Evolutionary conservation across 2,113 vertebrate genomes (phyloP).

Genomic region (Tetrao urogallus): DNA sequence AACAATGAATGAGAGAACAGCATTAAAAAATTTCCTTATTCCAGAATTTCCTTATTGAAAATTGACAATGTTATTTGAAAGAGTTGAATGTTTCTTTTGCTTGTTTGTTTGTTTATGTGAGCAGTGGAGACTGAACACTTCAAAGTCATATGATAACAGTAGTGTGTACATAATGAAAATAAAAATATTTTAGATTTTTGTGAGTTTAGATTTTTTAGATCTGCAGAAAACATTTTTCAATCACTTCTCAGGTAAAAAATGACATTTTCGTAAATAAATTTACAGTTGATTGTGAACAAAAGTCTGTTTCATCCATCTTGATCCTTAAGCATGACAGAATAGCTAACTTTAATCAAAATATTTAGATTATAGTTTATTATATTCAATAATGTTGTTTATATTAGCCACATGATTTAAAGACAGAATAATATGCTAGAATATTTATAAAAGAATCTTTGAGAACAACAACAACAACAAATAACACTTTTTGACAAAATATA

Average conservation of each 20-base stretch:
- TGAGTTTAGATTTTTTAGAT: background rate
- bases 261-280: background rate
- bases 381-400: background rate
- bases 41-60: background rate
- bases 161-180: background rate
- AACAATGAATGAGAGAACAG: background rate
- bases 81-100: background rate
- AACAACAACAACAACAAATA: too few species aligned
- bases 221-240: background rate
- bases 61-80: background rate
- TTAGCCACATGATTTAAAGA: background rate
- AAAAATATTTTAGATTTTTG: background rate
- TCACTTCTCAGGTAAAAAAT: background rate
- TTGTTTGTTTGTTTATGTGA: background rate
- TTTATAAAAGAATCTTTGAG: background rate
- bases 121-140: background rate
- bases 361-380: background rate
- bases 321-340: background rate
- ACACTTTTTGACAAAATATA: background rate
- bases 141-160: background rate
- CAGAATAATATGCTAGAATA: accelerated
- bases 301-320: background rate
- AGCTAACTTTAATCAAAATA: background rate
- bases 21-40: background rate
- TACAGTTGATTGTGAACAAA: background rate